Evolutionary conservation across 2,888 invertebrate species (phyloP).

Genomic region (Philhelius pedissequus): DNA sequence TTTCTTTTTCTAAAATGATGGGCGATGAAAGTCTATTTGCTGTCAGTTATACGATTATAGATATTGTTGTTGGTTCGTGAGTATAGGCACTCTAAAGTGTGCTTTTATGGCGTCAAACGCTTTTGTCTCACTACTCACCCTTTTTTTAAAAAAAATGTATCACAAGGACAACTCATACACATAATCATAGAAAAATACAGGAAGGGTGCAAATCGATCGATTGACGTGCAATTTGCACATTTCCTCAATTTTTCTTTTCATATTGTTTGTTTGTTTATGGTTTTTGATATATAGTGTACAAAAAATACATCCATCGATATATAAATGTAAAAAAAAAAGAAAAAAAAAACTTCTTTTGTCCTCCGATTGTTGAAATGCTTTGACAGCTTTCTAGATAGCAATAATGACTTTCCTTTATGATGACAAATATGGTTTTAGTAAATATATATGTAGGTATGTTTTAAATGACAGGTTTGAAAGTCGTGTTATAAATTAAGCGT

Average conservation of each 20-base stretch:
- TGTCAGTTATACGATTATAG: slow-evolving; percentile 39
- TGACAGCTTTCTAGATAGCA: slow-evolving; percentile 55
- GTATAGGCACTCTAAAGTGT: slow-evolving; percentile 51
- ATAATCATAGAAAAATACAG: not conserved
- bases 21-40: slow-evolving; percentile 63
- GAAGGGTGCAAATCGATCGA: slow-evolving; percentile 67
- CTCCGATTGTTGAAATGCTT: slow-evolving; percentile 55
- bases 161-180: not conserved
- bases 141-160: slow-evolving; percentile 13
- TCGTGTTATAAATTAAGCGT: not conserved
- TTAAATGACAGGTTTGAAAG: slow-evolving; percentile 19
- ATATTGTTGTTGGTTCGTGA: slow-evolving; percentile 43
- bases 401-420: slow-evolving; percentile 57
- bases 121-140: slow-evolving; percentile 34
- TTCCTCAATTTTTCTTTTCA: slow-evolving; percentile 43
- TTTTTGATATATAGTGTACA: slow-evolving; percentile 1
- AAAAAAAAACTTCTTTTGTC: slow-evolving; percentile 34
- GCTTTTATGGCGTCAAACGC: slow-evolving; percentile 63
- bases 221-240: slow-evolving; percentile 69
- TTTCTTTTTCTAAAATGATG: slow-evolving; percentile 48
- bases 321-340: not conserved
- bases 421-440: slow-evolving; percentile 62
- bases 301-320: no score
- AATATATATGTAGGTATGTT: not conserved
- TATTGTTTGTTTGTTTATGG: slow-evolving; percentile 31